These are phyloP conservation scores for Orthosia gothica DNA, from an alignment of 2,888 invertebrate species.

Conservation along the genomic window DNA sequence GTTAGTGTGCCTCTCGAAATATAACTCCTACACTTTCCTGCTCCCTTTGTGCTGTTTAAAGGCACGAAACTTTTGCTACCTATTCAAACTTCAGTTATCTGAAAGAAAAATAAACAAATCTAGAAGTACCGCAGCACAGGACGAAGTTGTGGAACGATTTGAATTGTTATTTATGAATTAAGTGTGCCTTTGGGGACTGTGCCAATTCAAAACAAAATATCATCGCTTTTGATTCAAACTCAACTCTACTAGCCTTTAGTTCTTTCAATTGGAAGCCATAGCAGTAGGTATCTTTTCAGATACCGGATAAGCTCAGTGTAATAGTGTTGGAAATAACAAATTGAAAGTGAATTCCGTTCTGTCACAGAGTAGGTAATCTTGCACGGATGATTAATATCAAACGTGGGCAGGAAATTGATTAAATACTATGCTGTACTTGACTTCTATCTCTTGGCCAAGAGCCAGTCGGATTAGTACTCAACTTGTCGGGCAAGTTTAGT, in stretches of 20 bases:
- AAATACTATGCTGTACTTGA: constrained; percentile 71
- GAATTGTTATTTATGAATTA: constrained; percentile 50
- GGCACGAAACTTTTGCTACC: constrained; percentile 56
- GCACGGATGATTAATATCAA: constrained; percentile 53
- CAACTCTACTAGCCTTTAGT: not conserved
- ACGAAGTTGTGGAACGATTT: constrained; percentile 38
- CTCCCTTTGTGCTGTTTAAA: constrained; percentile 67
- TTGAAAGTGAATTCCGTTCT: constrained; percentile 12
- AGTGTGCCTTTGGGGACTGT: constrained; percentile 22
- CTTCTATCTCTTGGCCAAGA: constrained; percentile 81
- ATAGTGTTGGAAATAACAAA: not conserved
- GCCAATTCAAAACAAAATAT: not conserved
- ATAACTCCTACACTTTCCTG: constrained; percentile 64
- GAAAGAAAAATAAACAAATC: constrained; percentile 62
- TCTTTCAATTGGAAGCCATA: not conserved
- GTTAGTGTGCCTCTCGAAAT: constrained; percentile 69
- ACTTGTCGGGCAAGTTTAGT: constrained; percentile 76
- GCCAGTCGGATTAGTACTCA: constrained; percentile 81
- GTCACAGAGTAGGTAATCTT: constrained; percentile 35
- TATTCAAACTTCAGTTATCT: constrained; percentile 47
- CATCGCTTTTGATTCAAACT: constrained; percentile 3
- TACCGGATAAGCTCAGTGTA: not conserved
- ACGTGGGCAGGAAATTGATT: constrained; percentile 65
- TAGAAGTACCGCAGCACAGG: constrained; percentile 40
- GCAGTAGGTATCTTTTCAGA: no score